Evolutionary conservation across 2,113 vertebrate species (phyloP).

Genomic region (Mesembrinibis cayennensis): DNA sequence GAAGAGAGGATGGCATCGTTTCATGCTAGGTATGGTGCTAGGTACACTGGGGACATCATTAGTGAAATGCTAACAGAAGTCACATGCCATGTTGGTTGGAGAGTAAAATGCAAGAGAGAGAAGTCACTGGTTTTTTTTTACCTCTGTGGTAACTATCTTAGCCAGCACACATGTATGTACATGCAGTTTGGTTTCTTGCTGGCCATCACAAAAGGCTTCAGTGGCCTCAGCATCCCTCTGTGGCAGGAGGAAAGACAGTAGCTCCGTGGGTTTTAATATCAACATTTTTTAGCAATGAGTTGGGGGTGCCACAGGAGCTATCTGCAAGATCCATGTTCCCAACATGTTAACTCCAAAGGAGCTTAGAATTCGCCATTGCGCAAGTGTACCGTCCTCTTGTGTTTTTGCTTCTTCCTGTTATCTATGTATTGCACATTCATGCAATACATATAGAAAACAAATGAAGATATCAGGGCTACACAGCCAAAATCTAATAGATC

Average conservation of each 20-base stretch:
- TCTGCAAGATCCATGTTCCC: neutral
- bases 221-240: neutral
- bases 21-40: no score
- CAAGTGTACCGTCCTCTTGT: neutral
- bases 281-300: neutral
- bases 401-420: neutral
- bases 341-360: neutral
- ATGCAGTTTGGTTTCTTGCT: neutral
- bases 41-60: no score
- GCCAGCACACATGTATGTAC: no score
- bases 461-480: neutral
- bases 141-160: no score
- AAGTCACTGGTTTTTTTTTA: no score
- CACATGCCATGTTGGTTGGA: no score
- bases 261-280: rapidly evolving
- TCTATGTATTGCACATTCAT: neutral
- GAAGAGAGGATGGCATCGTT: no score
- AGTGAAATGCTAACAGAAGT: no score
- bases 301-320: rapidly evolving
- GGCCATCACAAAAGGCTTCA: neutral
- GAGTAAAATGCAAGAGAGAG: no score
- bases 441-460: no score
- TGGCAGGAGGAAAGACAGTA: neutral
- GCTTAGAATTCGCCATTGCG: neutral
- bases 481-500: neutral